Evolutionary conservation across 2,797 vertebrate species (phyloP), one percentile per base, ranked within the genome.

Genomic region (Petrocephalus schoutedeni): DNA sequence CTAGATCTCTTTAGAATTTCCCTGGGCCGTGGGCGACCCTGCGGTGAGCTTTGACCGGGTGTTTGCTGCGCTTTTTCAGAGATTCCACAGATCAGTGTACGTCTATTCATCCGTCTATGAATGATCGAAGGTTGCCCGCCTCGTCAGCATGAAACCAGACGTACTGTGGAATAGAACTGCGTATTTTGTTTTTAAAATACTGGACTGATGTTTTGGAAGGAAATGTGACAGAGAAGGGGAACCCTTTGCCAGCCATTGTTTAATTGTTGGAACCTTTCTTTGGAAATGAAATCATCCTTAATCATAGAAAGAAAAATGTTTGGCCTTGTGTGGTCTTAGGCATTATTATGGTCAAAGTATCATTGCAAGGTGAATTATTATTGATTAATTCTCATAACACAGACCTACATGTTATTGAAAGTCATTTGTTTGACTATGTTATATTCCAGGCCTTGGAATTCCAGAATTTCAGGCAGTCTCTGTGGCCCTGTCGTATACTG

Each of bases 181-280:
- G 21, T 58, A 28, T 36, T 85, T 23, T 58, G 53, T 32, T 57
- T 28, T 57, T 58, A 36, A 57, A 85, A 85, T 8, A 85, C 7
- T 32, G 54, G 16, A 16, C 6, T 6, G 16, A 28, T 85, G 84
- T 85, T 85, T 56, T 51, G 53, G 23, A 83, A 83, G 80, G 80
- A 83, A 83, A 83, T 83, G 80, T 83, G 53, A 51, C 51, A 83
- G 21, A 14, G 14, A 83, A 53, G 23, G n/a, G 9, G 80, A 28
- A 4, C n/a, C 32, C 53, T 85, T 85, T 85, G 84, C 84, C 84
- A 85, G 54, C 12, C 28, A 58, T 85, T 85, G 84, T 85, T 85
- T 85, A 85, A 41, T 85, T 85, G 84, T 85, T 45, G 41, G 41
- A 45, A 45, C 41, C 41, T 45, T 45, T 45, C 41, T 3, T 45